phyloP scores from a whole-genome alignment of 2,888 invertebrate species.

The Ochropacha duplaris region DNA sequence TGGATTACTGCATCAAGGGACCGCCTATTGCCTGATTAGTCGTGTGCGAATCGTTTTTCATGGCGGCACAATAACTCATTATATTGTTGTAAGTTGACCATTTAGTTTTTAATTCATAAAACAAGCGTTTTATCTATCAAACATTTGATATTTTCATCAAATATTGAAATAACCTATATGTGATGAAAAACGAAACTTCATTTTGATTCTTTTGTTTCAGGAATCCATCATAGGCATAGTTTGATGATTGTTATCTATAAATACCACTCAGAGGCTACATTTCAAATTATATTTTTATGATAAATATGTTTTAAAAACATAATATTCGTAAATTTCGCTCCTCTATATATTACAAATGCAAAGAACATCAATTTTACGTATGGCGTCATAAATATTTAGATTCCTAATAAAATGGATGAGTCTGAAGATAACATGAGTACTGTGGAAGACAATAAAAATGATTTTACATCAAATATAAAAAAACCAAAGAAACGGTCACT shows the following conservation, averaged over 20 bases:
- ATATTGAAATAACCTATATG: constrained; percentile 70
- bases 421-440: constrained; percentile 61
- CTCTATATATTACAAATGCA: constrained; percentile 39
- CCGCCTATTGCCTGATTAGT: constrained; percentile 48
- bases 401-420: constrained; percentile 60
- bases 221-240: constrained; percentile 35
- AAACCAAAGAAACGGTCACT: constrained; percentile 72
- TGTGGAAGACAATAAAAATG: constrained; percentile 45
- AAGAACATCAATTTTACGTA: constrained; percentile 42
- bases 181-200: constrained; percentile 66
- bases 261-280: constrained; percentile 33
- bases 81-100: constrained; percentile 43
- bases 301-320: constrained; percentile 30
- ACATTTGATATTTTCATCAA: constrained; percentile 39
- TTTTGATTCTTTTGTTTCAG: constrained; percentile 80
- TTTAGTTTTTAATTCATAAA: constrained; percentile 54
- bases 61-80: constrained; percentile 41
- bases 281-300: constrained; percentile 35
- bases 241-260: constrained; percentile 39
- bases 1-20: constrained; percentile 42
- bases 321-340: constrained; percentile 27
- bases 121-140: constrained; percentile 15
- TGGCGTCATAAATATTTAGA: constrained; percentile 24
- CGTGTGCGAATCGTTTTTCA: constrained; percentile 50
- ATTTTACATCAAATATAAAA: constrained; percentile 23